phyloP scores from a whole-genome alignment of 2,797 vertebrate genomes.

The Clarias fuscus region DNA sequence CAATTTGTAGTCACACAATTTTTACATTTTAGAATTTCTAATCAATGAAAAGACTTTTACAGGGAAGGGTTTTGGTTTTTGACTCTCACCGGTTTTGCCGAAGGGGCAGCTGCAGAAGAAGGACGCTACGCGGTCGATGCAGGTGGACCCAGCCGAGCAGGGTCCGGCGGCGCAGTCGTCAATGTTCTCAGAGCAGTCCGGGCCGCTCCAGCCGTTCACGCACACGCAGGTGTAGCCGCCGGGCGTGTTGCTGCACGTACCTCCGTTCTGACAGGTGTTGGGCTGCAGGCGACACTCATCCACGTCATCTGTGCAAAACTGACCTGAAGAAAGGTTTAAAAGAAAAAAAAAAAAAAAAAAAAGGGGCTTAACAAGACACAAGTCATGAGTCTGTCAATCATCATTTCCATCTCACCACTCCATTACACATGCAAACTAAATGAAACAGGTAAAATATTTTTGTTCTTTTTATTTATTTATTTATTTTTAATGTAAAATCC shows the following conservation, averaged over 20 bases:
- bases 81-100: constrained; percentile 76
- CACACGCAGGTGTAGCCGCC: constrained; percentile 79
- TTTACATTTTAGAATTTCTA: too few species aligned
- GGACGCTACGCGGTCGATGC: constrained; percentile 79
- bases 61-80: too few species aligned
- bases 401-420: neutral
- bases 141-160: constrained; percentile 75
- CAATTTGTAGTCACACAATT: too few species aligned
- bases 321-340: constrained; percentile 64
- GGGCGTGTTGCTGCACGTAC: constrained; percentile 77
- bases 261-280: constrained; percentile 82
- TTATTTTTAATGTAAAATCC: too few species aligned
- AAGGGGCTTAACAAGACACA: neutral
- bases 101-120: constrained; percentile 77
- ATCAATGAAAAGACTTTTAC: too few species aligned
- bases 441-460: neutral
- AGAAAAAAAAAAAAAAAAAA: neutral
- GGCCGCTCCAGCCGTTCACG: constrained; percentile 82
- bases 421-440: neutral
- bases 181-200: constrained; percentile 80
- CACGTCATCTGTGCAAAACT: constrained; percentile 81
- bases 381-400: neutral
- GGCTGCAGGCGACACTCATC: constrained; percentile 83
- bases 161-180: constrained; percentile 76
- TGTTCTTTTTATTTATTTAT: too few species aligned